A percentile compares a stretch with the other conserved stretches of the same genome.
Conservation (phyloP, 2,113 vertebrate genomes). For the Nyctibius bracteatus region DNA sequence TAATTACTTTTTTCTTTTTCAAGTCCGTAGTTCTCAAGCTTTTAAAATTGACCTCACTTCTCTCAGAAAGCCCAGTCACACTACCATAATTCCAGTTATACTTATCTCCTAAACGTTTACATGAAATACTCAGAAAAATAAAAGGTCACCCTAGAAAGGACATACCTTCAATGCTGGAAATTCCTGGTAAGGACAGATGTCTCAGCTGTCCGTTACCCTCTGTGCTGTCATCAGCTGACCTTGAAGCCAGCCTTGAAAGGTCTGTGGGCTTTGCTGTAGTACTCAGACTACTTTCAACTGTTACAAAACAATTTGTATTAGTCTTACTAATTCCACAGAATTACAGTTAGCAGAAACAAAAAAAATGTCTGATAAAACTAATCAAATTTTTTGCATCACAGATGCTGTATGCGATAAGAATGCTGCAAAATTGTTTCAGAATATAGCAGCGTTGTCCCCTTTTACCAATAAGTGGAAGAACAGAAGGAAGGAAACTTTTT, state of each 20-base stretch:
- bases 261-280: conserved; percentile 65
- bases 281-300: conserved; percentile 52
- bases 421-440: not conserved
- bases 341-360: not conserved
- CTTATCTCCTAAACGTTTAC: not conserved
- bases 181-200: conserved; percentile 67
- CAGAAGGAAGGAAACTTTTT: not conserved
- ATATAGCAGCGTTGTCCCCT: not conserved
- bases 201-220: conserved; percentile 36
- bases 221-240: conserved; percentile 49
- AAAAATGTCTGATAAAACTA: not conserved
- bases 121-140: not conserved
- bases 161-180: conserved; percentile 72
- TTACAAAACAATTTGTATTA: conserved; percentile 19
- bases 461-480: not conserved
- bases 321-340: not conserved
- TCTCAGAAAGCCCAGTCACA: not conserved
- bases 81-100: not conserved
- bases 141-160: not conserved
- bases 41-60: not conserved
- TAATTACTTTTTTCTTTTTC: not conserved
- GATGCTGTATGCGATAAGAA: not conserved
- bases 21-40: not conserved
- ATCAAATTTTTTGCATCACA: not conserved
- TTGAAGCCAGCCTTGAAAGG: conserved; percentile 60